A percentile compares a stretch with the other conserved stretches of the same genome.
phyloP scores from a whole-genome alignment of 2,888 invertebrate species.

The Dynastes maya region DNA sequence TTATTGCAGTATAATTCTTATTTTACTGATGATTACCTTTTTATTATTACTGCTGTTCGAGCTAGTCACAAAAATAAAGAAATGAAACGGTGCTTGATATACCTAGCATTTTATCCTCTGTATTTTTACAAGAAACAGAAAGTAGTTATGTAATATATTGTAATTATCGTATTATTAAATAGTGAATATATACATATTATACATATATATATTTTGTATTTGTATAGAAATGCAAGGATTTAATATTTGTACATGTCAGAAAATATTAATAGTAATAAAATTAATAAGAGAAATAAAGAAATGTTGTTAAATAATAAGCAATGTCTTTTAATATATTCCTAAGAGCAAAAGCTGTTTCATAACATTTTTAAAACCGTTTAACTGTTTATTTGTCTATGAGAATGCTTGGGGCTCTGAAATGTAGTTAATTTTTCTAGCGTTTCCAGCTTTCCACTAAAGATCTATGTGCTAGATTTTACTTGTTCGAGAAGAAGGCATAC shows the following conservation, averaged over 20 bases:
- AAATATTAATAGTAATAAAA: conserved; percentile 21
- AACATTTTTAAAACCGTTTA: no score
- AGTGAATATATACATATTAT: conserved; percentile 21
- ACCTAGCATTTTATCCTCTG: conserved; percentile 34
- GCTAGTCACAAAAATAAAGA: conserved; percentile 46
- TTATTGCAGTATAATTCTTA: neutral
- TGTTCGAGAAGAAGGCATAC: no score
- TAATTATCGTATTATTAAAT: conserved; percentile 42
- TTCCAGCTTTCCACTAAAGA: no score
- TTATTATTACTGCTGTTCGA: conserved; percentile 21
- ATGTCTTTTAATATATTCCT: neutral
- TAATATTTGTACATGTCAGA: conserved; percentile 47
- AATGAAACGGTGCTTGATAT: conserved; percentile 43
- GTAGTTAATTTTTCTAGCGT: no score
- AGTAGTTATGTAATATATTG: conserved; percentile 32
- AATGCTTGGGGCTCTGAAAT: no score
- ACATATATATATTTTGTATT: conserved; percentile 47
- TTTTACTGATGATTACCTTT: conserved; percentile 4
- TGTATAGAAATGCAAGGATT: conserved; percentile 49
- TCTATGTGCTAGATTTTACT: no score
- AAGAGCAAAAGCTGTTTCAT: no score
- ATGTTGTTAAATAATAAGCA: conserved; percentile 13
- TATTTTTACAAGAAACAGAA: conserved; percentile 32
- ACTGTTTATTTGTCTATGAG: no score
- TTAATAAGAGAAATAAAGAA: conserved; percentile 23